Conservation (phyloP, 2,113 vertebrate genomes). For the Caranx ignobilis region DNA sequence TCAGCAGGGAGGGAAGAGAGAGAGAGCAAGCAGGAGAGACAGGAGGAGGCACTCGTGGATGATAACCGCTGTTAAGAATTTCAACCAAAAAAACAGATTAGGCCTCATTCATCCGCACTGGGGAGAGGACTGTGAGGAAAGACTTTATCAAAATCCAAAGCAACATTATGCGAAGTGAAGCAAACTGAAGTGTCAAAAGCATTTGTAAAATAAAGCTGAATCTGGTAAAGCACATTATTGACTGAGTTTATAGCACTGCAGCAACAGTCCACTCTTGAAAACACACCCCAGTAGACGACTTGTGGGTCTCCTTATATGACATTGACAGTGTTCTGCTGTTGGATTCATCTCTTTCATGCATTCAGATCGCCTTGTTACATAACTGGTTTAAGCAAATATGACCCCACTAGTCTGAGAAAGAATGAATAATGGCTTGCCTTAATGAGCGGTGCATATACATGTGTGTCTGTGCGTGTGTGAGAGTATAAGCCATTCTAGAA, state of each 20-base stretch:
- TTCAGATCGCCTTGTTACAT: conserved; percentile 44
- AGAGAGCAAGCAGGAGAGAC: conserved; percentile 25
- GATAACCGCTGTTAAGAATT: conserved; percentile 63
- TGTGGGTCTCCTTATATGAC: not conserved
- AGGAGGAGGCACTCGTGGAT: conserved; percentile 35
- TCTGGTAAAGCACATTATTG: conserved; percentile 11
- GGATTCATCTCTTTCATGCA: conserved; percentile 21
- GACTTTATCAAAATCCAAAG: conserved; percentile 30
- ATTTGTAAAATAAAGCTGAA: conserved; percentile 18
- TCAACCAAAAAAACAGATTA: conserved; percentile 56
- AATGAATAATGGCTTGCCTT: conserved; percentile 41
- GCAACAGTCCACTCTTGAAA: not conserved
- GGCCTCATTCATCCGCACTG: conserved; percentile 37
- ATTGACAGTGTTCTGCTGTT: not conserved
- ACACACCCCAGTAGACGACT: not conserved
- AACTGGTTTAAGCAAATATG: conserved; percentile 39
- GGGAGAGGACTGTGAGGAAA: conserved; percentile 22
- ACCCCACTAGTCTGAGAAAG: conserved; percentile 24
- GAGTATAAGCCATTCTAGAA: conserved; percentile 50
- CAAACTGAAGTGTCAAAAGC: conserved; percentile 9
- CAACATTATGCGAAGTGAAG: conserved; percentile 16
- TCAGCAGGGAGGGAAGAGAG: conserved; percentile 43
- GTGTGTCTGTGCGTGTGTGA: conserved; percentile 25
- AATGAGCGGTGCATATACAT: conserved; percentile 45
- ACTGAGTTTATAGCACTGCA: conserved; percentile 8